Conservation (phyloP, 2,888 invertebrate species). For the Phymatocera aterrima region DNA sequence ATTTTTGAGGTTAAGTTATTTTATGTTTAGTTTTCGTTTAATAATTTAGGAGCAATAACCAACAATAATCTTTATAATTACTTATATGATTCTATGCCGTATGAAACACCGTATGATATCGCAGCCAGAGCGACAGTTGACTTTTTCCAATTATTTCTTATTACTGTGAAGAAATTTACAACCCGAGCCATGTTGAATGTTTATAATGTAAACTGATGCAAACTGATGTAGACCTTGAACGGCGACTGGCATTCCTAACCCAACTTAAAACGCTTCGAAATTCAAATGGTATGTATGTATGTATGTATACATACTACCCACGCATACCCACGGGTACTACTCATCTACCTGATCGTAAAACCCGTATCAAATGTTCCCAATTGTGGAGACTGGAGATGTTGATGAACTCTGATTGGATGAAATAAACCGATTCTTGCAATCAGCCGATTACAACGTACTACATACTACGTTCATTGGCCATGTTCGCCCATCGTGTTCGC, state of each 20-base stretch:
- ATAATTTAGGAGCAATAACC: too few relatives aligned
- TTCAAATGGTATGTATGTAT: too few relatives aligned
- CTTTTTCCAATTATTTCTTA: slow-evolving; percentile 94
- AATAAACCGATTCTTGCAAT: background rate
- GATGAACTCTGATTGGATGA: background rate
- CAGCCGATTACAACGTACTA: background rate
- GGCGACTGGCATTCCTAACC: slow-evolving; percentile 3
- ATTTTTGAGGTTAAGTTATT: slow-evolving; percentile 44
- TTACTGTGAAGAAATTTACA: slow-evolving; percentile 80
- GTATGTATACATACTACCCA: too few relatives aligned
- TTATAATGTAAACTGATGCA: too few relatives aligned
- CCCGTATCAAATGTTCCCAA: too few relatives aligned
- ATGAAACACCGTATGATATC: slow-evolving; percentile 83
- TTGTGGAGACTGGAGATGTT: background rate
- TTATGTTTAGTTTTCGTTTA: slow-evolving; percentile 21
- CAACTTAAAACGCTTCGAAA: too few relatives aligned
- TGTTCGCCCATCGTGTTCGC: background rate
- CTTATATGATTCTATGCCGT: slow-evolving; percentile 85
- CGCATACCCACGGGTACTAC: too few relatives aligned
- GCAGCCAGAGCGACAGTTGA: slow-evolving; percentile 83
- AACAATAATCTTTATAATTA: slow-evolving; percentile 79
- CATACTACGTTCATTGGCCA: background rate
- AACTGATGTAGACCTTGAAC: too few relatives aligned
- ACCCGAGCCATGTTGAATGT: slow-evolving; percentile 76
- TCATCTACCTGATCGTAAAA: too few relatives aligned